Evolutionary conservation across 2,888 invertebrate genomes (phyloP).

Genomic region (Junonia oenone): DNA sequence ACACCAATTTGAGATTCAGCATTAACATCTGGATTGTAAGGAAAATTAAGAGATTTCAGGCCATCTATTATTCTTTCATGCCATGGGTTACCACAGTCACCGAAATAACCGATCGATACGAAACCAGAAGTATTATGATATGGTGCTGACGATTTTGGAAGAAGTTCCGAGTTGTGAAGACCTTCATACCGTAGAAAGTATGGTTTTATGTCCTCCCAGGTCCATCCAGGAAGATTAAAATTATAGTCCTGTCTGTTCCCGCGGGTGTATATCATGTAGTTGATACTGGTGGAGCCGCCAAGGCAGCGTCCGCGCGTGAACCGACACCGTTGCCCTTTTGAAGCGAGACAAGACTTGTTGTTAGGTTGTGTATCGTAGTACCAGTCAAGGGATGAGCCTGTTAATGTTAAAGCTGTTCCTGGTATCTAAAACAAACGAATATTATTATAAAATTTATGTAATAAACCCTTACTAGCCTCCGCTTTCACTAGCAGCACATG

Average conservation of each 20-base stretch:
- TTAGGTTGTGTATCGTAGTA: constrained; percentile 48
- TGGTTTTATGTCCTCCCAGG: constrained; percentile 48
- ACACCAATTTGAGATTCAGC: constrained; percentile 52
- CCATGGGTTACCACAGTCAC: constrained; percentile 47
- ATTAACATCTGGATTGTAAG: constrained; percentile 49
- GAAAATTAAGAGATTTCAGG: constrained; percentile 39
- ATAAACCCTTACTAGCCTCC: no score
- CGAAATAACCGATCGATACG: constrained; percentile 44
- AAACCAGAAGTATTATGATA: constrained; percentile 53
- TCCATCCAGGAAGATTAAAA: constrained; percentile 47
- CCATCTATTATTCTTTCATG: constrained; percentile 41
- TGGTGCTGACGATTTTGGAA: constrained; percentile 44
- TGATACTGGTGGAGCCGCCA: constrained; percentile 59
- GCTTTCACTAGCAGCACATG: constrained; percentile 47
- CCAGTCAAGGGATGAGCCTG: constrained; percentile 48
- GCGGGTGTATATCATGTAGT: constrained; percentile 58
- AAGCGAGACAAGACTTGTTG: constrained; percentile 50
- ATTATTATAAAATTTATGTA: background rate
- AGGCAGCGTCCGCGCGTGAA: constrained; percentile 53
- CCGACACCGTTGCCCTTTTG: constrained; percentile 39
- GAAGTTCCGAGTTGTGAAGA: constrained; percentile 36
- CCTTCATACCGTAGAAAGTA: constrained; percentile 56
- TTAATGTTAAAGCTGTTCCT: constrained; percentile 32
- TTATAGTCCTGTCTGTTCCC: constrained; percentile 49
- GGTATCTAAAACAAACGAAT: constrained; percentile 49